phyloP scores from a whole-genome alignment of 2,113 vertebrate species.

The Saccopteryx bilineata region DNA sequence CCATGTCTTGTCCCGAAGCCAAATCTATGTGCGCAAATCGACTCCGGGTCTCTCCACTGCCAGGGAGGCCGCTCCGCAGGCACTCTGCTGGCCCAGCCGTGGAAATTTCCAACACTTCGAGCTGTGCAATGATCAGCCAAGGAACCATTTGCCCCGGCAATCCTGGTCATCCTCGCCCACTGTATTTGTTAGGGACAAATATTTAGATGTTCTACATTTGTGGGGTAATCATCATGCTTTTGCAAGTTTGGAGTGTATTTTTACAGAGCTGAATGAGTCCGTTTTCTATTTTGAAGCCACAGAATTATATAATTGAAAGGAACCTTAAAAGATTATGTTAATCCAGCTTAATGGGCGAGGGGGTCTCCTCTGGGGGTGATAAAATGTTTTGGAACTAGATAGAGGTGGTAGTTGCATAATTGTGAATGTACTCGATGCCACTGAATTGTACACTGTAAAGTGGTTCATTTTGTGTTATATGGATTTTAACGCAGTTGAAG shows the following conservation, averaged over 20 bases:
- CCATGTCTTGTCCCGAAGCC: neutral
- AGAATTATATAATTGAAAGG: neutral
- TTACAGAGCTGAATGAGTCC: neutral
- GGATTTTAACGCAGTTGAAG: neutral
- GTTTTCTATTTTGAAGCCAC: neutral
- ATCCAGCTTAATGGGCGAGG: rapidly evolving
- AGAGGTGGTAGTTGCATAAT: rapidly evolving
- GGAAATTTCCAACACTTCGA: neutral
- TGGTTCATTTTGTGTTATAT: neutral
- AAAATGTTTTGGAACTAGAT: neutral
- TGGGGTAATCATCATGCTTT: neutral
- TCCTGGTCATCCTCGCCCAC: neutral
- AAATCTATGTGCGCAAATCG: neutral
- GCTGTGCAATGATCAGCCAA: rapidly evolving
- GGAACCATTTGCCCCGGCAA: neutral
- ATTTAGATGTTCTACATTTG: constrained; percentile 32
- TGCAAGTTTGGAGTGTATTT: neutral
- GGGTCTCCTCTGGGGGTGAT: neutral
- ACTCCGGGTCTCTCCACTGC: rapidly evolving
- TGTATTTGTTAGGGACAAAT: constrained; percentile 63
- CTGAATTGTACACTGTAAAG: neutral
- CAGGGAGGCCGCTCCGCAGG: rapidly evolving
- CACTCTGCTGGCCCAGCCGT: neutral
- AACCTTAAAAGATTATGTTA: neutral
- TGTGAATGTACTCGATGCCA: neutral